phyloP scores from a whole-genome alignment of 2,113 vertebrate species.

The Boulengeromyrus knoepffleri region DNA sequence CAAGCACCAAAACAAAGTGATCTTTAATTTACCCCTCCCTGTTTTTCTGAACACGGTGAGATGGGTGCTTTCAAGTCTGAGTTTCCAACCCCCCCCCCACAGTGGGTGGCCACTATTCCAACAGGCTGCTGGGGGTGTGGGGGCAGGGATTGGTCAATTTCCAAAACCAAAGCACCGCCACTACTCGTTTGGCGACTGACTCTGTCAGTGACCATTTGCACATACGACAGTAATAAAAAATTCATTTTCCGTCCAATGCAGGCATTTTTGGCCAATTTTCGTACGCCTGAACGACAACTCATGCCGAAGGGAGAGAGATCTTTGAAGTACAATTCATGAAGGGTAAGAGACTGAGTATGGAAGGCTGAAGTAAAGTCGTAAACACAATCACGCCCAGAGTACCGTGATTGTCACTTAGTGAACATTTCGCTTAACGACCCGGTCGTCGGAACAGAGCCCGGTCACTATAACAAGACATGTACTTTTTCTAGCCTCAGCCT shows the following conservation, averaged over 20 bases:
- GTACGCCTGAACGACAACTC: not conserved
- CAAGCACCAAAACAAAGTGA: slow-evolving; percentile 13
- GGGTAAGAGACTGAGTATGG: not conserved
- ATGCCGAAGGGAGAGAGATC: not conserved
- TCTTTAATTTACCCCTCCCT: not conserved
- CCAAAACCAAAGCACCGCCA: not conserved
- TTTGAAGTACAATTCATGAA: not conserved
- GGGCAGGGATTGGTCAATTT: not conserved
- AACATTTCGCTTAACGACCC: not conserved
- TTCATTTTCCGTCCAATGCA: not conserved
- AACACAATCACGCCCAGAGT: not conserved
- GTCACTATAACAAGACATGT: not conserved
- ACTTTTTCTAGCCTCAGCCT: not conserved
- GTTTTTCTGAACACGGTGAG: not conserved
- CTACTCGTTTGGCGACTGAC: not conserved
- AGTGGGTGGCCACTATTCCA: not conserved
- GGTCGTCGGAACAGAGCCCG: not conserved
- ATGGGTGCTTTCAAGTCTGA: not conserved
- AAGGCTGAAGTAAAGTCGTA: not conserved
- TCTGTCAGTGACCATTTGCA: not conserved
- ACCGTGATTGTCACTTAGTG: not conserved
- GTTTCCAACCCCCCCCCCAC: not conserved
- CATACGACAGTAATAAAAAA: not conserved
- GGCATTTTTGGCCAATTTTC: not conserved
- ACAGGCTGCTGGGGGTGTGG: not conserved